Evolutionary conservation across 1,140 invertebrate genomes (phyloP).

Genomic region (Diorhabda elongata): DNA sequence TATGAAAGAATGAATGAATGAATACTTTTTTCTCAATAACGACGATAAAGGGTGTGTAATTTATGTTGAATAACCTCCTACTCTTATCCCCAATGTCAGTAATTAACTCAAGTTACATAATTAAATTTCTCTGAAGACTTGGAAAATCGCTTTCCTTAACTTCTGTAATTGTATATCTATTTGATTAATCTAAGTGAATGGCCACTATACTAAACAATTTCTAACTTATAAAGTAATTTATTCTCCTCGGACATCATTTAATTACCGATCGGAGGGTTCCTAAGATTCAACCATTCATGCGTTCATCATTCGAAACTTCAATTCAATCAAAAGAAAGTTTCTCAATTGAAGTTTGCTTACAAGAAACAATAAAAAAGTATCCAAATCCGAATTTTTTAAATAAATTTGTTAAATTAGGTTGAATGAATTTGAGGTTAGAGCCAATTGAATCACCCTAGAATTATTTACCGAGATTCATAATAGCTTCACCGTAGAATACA

Average conservation of each 20-base stretch:
- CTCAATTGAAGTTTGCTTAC: neutral
- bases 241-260: conserved; percentile 26
- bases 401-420: too few relatives aligned
- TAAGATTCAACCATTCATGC: conserved; percentile 19
- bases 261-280: conserved; percentile 19
- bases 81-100: neutral
- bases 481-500: too few relatives aligned
- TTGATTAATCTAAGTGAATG: conserved; percentile 22
- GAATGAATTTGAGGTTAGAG: too few relatives aligned
- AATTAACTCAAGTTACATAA: conserved; percentile 14
- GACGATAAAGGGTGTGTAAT: too few relatives aligned
- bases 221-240: conserved; percentile 27
- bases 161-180: conserved; percentile 17
- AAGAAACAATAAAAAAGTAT: too few relatives aligned
- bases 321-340: conserved; percentile 3
- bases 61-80: too few relatives aligned
- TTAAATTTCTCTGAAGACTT: conserved; percentile 17
- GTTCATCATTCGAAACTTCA: neutral
- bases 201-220: conserved; percentile 20
- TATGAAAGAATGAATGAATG: too few relatives aligned
- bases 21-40: too few relatives aligned
- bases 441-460: too few relatives aligned
- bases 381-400: too few relatives aligned
- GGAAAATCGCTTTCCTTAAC: conserved; percentile 20
- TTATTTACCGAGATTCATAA: too few relatives aligned